These are phyloP conservation scores for Caenorhabditis virilis DNA, from an alignment of 2,888 invertebrate genomes.

Conservation along the genomic window DNA sequence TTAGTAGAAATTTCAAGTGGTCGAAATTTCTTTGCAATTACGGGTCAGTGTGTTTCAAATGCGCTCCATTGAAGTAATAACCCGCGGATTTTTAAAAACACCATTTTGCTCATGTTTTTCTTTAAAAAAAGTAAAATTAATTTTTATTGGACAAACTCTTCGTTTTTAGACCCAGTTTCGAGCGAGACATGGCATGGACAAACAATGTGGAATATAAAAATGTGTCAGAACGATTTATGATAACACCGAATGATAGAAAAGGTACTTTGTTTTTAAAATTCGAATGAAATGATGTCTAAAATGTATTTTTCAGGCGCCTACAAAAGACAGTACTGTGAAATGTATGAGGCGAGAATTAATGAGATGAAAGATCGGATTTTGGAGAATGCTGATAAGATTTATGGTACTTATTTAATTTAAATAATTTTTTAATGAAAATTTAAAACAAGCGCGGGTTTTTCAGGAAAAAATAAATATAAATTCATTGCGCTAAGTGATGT, in stretches of 20 bases:
- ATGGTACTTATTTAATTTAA: conserved; percentile 17
- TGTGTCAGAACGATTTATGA: conserved; percentile 15
- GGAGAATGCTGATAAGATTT: conserved; percentile 24
- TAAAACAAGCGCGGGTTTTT: conserved; percentile 1
- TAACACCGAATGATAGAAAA: conserved; percentile 30
- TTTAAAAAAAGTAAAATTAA: too few species aligned
- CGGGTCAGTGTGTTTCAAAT: too few species aligned
- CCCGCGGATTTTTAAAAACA: too few species aligned
- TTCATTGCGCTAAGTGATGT: conserved; percentile 23
- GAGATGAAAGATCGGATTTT: conserved; percentile 14
- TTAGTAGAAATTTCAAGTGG: too few species aligned
- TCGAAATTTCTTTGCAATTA: too few species aligned
- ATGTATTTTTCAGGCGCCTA: conserved; percentile 24
- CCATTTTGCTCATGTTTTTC: too few species aligned
- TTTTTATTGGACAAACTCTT: too few species aligned
- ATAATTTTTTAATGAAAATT: neutral
- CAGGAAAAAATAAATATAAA: conserved; percentile 31
- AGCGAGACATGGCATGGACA: too few species aligned
- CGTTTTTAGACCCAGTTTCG: too few species aligned
- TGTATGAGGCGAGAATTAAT: conserved; percentile 38
- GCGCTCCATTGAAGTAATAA: too few species aligned
- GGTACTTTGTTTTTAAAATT: conserved; percentile 2
- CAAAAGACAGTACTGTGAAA: conserved; percentile 39
- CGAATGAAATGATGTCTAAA: neutral
- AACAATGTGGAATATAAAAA: too few species aligned